Base-by-base conservation (phyloP, 2,888 invertebrate species). In the Caenorhabditis sp. region DNA sequence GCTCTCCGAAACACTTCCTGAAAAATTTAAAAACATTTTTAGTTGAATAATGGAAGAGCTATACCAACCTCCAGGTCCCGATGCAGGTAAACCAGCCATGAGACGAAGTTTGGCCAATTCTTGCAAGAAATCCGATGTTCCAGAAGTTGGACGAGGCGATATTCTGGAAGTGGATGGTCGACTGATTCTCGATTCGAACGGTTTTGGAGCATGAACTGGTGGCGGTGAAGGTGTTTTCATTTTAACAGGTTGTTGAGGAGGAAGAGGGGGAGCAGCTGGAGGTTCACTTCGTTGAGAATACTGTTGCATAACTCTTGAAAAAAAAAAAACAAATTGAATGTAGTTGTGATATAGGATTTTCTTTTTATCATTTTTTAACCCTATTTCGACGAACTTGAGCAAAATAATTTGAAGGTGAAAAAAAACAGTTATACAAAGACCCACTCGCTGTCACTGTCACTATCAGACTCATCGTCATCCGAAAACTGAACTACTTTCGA, bases 1-100 rank as follows among this genome's bases (percentile, higher is more conserved):
- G 12, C 8, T 36, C 36, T 58, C 57, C 1, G 31, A 21, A n/a
- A 19, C 57, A 19, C 21, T 21, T 36, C 36, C 57, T 31, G 10
- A 6, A 31, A 50, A 50, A 50, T 21, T 50, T 21, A 50, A n/a
- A 50, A 50, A 50, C 4, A 50, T 8, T 8, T 31, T 31, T n/a
- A 43, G 43, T 43, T 14, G 43, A 14, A n/a, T n/a, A n/a, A n/a
- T n/a, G n/a, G n/a, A n/a, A n/a, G n/a, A n/a, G n/a, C n/a, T n/a
- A n/a, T n/a, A n/a, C n/a, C n/a, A n/a, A 31, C 31, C 31, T 17
- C 19, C 36, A 1, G 27, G 14, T 49, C 68, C 69, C 6, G 63
- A 64, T 14, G 69, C 67, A 1, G 76, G 70, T 8, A 79, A 49
- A 1, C 76, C 77, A 53, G 79, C 79, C 75, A 77, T 79, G 59